Base-by-base conservation (phyloP, 2,113 vertebrate species). In the Xiphophorus couchianus region DNA sequence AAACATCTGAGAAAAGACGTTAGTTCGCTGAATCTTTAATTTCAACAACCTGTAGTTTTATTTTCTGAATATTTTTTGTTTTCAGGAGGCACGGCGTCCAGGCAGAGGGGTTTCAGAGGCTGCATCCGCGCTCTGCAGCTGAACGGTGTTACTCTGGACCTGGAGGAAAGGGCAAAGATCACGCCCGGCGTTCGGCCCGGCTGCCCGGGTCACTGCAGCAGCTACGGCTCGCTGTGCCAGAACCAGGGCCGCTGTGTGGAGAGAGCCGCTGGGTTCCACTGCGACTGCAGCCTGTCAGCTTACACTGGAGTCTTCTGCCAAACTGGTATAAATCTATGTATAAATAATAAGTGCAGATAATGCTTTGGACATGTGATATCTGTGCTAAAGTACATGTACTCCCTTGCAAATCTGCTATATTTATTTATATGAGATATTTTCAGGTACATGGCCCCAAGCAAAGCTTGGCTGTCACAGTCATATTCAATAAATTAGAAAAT, bases 101-200 rank as follows among this genome's bases (percentile, higher is more conserved):
- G 96, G n/a, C 97, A 98, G 86, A 96, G 96, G 74, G 97, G 97
- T 69, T 98, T 98, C 77, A 86, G 97, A 62, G 97, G 97, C 6
- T 98, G 97, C 22, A 96, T 98, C 62, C 96, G 97, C 35, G 96
- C 96, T 0, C 94, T 98, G 81, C 96, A 94, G 60, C 88, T 98
- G 86, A 98, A 98, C 62, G 97, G 97, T 29, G 85, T 93, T 75
- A 92, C 95, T 3, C 90, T 98, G 89, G 95, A 98, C 85, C 93
- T 98, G 81, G 96, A 98, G 90, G 94, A 96, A 70, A 91, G 97
- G 86, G 97, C 97, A 4, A 93, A 82, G 75, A 95, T 98, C 87
- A 98, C 97, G 0, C 97, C 97, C 0, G 97, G 95, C 9, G 97
- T 98, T 8, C 94, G 94, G 62, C 93, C 97, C 4, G 96, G 97